Evolutionary conservation across 1,140 invertebrate species (phyloP), one percentile per base, ranked within the genome.

Genomic region (Stenopsyche tienmushanensis): DNA sequence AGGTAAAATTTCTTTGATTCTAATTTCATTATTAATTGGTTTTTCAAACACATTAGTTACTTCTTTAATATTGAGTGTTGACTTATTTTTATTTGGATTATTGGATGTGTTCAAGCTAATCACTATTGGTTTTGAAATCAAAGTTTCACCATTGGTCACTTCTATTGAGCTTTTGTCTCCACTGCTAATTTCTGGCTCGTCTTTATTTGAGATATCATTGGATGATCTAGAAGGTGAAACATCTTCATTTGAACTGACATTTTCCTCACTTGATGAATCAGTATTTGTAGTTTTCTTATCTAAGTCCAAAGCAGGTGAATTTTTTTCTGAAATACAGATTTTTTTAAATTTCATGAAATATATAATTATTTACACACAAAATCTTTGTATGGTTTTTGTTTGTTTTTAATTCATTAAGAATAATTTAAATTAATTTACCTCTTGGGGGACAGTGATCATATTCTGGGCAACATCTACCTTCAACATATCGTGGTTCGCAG

Each of bases 381-480:
- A n/a, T n/a, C n/a, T n/a, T n/a, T n/a, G n/a, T n/a, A n/a, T n/a
- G n/a, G n/a, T n/a, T n/a, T n/a, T n/a, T n/a, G n/a, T n/a, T n/a
- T n/a, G n/a, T n/a, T n/a, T n/a, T n/a, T n/a, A n/a, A n/a, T n/a
- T n/a, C n/a, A n/a, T n/a, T n/a, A n/a, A n/a, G n/a, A n/a, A n/a
- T n/a, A n/a, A n/a, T n/a, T n/a, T n/a, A n/a, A n/a, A n/a, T n/a
- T n/a, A n/a, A n/a, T 17, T 58, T 74, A 85, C 83, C 86, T 78
- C 84, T 81, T 34, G 84, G 83, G 39, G 88, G 87, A 76, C 90
- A 91, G 76, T 91, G 87, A 71, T 90, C 88, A 73, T 90, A 91
- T 71, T 88, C 86, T 1, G 89, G 90, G 72, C 90, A 91, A 75
- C 90, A 91, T 68, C 86, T 82, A 7, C 88, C 88, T 1, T 84